Evolutionary conservation across 2,113 vertebrate genomes (phyloP).

Genomic region (Scopus umbretta): DNA sequence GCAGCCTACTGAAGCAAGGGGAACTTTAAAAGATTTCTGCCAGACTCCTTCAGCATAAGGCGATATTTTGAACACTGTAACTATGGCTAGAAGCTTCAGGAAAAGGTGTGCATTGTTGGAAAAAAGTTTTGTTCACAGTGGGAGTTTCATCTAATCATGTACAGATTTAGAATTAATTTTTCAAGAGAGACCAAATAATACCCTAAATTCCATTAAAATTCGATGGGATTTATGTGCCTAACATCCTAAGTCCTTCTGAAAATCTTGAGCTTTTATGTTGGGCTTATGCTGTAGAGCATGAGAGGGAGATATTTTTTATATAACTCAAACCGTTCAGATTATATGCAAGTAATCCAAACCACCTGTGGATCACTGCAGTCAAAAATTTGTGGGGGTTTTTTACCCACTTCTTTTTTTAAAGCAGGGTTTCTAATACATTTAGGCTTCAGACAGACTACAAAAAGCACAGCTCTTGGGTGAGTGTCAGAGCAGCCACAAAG

Average conservation of each 20-base stretch:
- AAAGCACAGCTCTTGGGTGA: not conserved
- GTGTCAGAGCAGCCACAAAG: not conserved
- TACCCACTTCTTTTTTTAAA: not conserved
- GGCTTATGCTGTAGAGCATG: not conserved
- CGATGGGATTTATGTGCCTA: not conserved
- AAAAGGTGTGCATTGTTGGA: constrained; percentile 23
- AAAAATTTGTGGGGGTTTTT: not conserved
- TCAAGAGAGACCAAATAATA: constrained; percentile 13
- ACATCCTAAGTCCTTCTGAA: constrained; percentile 18
- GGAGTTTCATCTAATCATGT: constrained; percentile 25
- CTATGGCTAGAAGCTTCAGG: not conserved
- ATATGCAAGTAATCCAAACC: constrained; percentile 36
- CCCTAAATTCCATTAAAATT: constrained; percentile 47
- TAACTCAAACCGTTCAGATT: not conserved
- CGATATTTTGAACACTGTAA: not conserved
- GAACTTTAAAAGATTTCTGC: constrained; percentile 8
- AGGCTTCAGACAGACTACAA: not conserved
- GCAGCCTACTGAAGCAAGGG: not conserved
- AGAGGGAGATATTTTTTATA: constrained; percentile 4
- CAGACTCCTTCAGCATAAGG: not conserved
- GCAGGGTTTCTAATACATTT: not conserved
- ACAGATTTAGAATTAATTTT: constrained; percentile 40
- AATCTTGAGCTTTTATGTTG: constrained; percentile 24
- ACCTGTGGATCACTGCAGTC: not conserved
- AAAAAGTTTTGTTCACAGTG: constrained; percentile 1